Conservation (phyloP, 2,113 vertebrate genomes). For the Polyodon spathula region DNA sequence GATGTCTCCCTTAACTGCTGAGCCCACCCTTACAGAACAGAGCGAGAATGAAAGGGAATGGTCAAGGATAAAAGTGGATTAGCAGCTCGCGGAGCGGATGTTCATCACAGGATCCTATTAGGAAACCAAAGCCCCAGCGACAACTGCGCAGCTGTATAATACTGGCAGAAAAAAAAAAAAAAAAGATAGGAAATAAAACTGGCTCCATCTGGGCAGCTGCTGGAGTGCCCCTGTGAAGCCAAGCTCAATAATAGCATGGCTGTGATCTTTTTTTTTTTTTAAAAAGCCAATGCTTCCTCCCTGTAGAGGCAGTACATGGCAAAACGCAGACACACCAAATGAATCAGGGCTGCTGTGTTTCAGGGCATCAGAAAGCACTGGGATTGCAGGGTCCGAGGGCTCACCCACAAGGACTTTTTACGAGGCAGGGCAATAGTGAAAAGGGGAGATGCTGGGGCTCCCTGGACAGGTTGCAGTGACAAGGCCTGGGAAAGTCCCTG, state of each 20-base stretch:
- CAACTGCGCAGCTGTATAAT: conserved; percentile 54
- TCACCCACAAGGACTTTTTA: conserved; percentile 9
- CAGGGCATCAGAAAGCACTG: neutral
- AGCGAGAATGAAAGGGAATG: neutral
- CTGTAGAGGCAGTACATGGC: neutral
- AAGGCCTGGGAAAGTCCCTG: too few relatives aligned
- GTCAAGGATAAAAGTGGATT: conserved; percentile 52
- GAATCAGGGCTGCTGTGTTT: neutral
- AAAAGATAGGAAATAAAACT: conserved; percentile 63
- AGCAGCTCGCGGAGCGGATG: conserved; percentile 49
- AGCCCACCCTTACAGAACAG: neutral
- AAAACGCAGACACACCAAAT: neutral
- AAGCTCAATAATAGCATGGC: neutral
- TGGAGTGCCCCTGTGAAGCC: conserved; percentile 34
- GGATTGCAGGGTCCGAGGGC: neutral
- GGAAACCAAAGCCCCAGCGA: conserved; percentile 34
- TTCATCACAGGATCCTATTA: conserved; percentile 39
- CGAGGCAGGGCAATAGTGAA: conserved; percentile 39
- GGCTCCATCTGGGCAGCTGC: conserved; percentile 61
- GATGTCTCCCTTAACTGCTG: neutral
- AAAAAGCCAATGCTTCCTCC: neutral
- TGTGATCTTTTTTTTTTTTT: neutral
- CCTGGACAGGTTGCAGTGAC: too few relatives aligned
- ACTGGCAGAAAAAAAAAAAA: conserved; percentile 51
- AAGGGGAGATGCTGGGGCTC: conserved; percentile 22